Conservation (phyloP, 2,797 vertebrate species). For the Sebastes hubbsi region DNA sequence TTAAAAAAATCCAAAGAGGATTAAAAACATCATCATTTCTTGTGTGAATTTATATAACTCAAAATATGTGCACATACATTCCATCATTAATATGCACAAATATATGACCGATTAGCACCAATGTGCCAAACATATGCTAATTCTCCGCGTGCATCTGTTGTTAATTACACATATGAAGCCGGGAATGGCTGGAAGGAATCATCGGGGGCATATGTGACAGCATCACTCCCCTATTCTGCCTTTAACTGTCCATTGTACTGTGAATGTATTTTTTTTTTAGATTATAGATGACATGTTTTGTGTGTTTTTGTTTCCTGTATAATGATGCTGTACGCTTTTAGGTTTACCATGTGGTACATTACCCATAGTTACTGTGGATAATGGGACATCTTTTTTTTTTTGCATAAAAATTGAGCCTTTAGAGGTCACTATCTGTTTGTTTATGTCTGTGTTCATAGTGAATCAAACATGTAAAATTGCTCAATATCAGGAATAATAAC, state of each 20-base stretch:
- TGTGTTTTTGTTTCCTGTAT: conserved; percentile 47
- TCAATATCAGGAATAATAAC: conserved; percentile 19
- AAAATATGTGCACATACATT: conserved; percentile 66
- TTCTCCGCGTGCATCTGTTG: conserved; percentile 82
- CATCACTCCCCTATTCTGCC: conserved; percentile 43
- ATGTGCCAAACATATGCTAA: conserved; percentile 84
- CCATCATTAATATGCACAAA: conserved; percentile 77
- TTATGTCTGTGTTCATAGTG: not conserved
- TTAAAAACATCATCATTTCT: conserved; percentile 41
- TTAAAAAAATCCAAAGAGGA: conserved; percentile 36
- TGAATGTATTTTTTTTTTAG: conserved; percentile 56
- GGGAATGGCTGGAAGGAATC: conserved; percentile 79
- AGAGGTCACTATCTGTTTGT: not conserved
- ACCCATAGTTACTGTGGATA: conserved; percentile 25
- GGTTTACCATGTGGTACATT: conserved; percentile 38
- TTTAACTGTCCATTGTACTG: conserved; percentile 63
- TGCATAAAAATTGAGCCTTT: conserved; percentile 9
- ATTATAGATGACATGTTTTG: conserved; percentile 60
- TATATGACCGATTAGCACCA: conserved; percentile 80
- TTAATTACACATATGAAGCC: conserved; percentile 84
- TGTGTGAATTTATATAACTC: conserved; percentile 41
- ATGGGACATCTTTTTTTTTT: conserved; percentile 13
- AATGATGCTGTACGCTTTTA: conserved; percentile 31
- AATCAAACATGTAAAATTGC: conserved; percentile 13
- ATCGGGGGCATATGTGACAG: conserved; percentile 67